Percentiles rank a stretch among this genome's conserved stretches.
Evolutionary conservation across 2,797 vertebrate genomes (phyloP).

Genomic region (Takifugu ocellatus): DNA sequence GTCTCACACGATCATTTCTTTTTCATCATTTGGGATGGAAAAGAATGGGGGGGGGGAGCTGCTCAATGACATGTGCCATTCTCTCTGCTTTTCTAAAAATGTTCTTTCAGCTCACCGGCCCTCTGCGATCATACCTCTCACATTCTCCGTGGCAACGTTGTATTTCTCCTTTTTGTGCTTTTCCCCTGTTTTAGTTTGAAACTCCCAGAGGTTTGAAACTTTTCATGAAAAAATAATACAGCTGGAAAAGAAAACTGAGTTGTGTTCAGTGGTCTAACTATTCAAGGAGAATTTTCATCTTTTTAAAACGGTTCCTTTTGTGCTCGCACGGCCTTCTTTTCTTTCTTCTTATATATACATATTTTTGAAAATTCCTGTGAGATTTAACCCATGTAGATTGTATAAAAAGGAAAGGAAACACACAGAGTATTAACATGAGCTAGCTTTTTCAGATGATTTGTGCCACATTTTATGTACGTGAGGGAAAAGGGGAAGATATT

Average conservation of each 20-base stretch:
- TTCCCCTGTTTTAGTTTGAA: conserved; percentile 58
- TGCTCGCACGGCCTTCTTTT: conserved; percentile 50
- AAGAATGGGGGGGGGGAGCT: conserved; percentile 15
- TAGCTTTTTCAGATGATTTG: conserved; percentile 45
- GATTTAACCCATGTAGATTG: conserved; percentile 47
- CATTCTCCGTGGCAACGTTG: conserved; percentile 42
- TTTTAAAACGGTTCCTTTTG: conserved; percentile 44
- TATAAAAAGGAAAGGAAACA: conserved; percentile 25
- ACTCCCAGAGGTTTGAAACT: conserved; percentile 44
- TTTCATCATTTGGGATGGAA: conserved; percentile 36
- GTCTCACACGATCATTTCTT: conserved; percentile 32
- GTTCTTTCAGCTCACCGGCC: conserved; percentile 46
- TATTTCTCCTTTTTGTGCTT: conserved; percentile 43
- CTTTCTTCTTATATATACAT: not conserved
- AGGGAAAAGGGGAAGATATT: conserved; percentile 24
- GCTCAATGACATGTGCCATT: conserved; percentile 73
- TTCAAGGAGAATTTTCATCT: conserved; percentile 48
- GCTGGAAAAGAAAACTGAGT: conserved; percentile 50
- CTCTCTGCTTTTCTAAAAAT: conserved; percentile 34
- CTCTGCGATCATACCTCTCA: conserved; percentile 32
- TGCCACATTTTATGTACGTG: conserved; percentile 30
- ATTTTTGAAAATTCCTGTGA: conserved; percentile 35
- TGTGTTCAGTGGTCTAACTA: conserved; percentile 55
- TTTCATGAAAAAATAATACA: conserved; percentile 57
- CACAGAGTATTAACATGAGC: conserved; percentile 42